Percentiles rank a stretch among this genome's conserved stretches.
Conservation (phyloP, 2,113 vertebrate species). For the Ailuropoda melanoleuca region DNA sequence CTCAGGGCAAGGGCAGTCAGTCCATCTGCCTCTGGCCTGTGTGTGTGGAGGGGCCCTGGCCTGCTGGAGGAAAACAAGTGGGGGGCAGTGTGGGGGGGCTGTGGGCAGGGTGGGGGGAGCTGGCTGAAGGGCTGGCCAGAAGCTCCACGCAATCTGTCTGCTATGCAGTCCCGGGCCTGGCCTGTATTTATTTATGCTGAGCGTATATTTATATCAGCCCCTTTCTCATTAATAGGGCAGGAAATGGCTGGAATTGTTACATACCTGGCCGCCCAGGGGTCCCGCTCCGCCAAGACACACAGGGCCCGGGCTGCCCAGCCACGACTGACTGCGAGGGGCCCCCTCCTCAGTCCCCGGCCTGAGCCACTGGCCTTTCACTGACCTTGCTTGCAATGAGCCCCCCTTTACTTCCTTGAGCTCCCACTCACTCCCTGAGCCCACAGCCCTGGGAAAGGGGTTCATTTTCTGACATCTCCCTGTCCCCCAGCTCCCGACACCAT, state of each 20-base stretch:
- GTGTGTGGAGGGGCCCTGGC: slow-evolving; percentile 62
- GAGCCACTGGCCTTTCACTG: background rate
- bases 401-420: background rate
- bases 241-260: slow-evolving; percentile 87
- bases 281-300: slow-evolving; percentile 81
- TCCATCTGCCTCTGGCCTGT: background rate
- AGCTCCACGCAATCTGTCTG: slow-evolving; percentile 85
- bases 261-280: slow-evolving; percentile 83
- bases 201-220: slow-evolving; percentile 78
- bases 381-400: background rate
- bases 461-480: background rate
- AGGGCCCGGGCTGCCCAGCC: slow-evolving; percentile 64
- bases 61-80: slow-evolving; percentile 74
- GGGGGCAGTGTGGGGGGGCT: slow-evolving; percentile 34
- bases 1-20: background rate
- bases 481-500: background rate
- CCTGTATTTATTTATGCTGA: slow-evolving; percentile 81
- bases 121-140: slow-evolving; percentile 68
- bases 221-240: slow-evolving; percentile 82
- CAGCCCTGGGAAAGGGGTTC: background rate
- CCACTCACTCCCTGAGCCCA: background rate
- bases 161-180: slow-evolving; percentile 79
- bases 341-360: slow-evolving; percentile 34
- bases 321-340: slow-evolving; percentile 8
- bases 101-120: slow-evolving; percentile 34